A percentile compares a stretch with the other conserved stretches of the same genome.
phyloP scores from a whole-genome alignment of 2,113 vertebrate genomes.

The Cavia aperea region DNA sequence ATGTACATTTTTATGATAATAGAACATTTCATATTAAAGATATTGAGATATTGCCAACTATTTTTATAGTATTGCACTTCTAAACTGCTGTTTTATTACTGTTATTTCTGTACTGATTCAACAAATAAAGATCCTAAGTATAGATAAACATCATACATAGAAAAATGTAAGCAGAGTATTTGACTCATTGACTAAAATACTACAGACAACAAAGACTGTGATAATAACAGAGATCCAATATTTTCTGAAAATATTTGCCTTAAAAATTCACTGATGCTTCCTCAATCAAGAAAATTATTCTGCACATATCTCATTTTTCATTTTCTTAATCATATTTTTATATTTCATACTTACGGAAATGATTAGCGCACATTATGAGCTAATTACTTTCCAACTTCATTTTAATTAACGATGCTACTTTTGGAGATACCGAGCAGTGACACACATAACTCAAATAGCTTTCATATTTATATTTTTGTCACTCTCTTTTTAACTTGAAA shows the following conservation, averaged over 20 bases:
- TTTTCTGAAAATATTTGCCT: slow-evolving; percentile 34
- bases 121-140: neutral
- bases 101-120: neutral
- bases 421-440: slow-evolving; percentile 42
- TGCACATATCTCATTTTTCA: slow-evolving; percentile 45
- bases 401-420: slow-evolving; percentile 62
- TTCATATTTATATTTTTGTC: slow-evolving; percentile 62
- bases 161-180: neutral
- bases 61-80: neutral
- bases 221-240: neutral
- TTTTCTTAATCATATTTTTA: slow-evolving; percentile 48
- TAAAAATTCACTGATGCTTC: slow-evolving; percentile 44
- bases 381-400: slow-evolving; percentile 67
- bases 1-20: neutral
- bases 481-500: slow-evolving; percentile 47
- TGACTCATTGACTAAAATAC: neutral
- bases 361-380: slow-evolving; percentile 57
- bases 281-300: slow-evolving; percentile 31
- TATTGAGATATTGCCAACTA: neutral
- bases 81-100: neutral
- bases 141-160: neutral
- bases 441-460: slow-evolving; percentile 47
- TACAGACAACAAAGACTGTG: neutral
- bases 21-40: neutral
- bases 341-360: slow-evolving; percentile 55